These are phyloP conservation scores for Chascanopsetta lugubris DNA, from an alignment of 2,113 vertebrate species.

Conservation along the genomic window DNA sequence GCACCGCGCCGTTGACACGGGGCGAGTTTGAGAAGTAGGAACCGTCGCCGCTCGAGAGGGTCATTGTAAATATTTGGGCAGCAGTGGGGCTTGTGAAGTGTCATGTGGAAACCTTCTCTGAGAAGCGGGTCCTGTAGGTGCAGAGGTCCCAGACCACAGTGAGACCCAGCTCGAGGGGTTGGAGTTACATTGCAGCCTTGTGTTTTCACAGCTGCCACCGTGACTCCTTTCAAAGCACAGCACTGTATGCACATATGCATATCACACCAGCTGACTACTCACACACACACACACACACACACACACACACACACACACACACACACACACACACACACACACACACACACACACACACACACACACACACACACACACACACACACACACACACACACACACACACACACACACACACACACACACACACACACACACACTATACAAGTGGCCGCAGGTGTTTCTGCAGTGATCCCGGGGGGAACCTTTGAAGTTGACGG, in stretches of 20 bases:
- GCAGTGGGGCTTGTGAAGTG: slow-evolving; percentile 14
- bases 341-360: slow-evolving; percentile 27
- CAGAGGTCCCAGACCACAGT: slow-evolving; percentile 44
- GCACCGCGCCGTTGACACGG: slow-evolving; percentile 9
- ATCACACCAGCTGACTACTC: slow-evolving; percentile 36
- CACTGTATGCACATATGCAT: slow-evolving; percentile 33
- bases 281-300: slow-evolving; percentile 17
- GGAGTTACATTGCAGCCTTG: slow-evolving; percentile 51
- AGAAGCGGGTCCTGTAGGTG: slow-evolving; percentile 46
- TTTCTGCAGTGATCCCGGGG: slow-evolving; percentile 23
- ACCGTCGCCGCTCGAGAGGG: slow-evolving; percentile 1
- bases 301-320: slow-evolving; percentile 1
- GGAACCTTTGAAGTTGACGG: slow-evolving; percentile 43
- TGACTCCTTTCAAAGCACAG: slow-evolving; percentile 50
- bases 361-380: slow-evolving; percentile 46
- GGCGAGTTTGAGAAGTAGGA: slow-evolving; percentile 28
- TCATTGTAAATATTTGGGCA: slow-evolving; percentile 33
- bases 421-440: slow-evolving; percentile 39
- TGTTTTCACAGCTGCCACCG: slow-evolving; percentile 71
- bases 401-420: slow-evolving; percentile 46
- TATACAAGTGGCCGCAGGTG: slow-evolving; percentile 47
- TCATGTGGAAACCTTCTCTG: slow-evolving; percentile 27
- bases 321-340: slow-evolving; percentile 1
- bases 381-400: slow-evolving; percentile 46
- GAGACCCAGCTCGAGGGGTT: slow-evolving; percentile 41